Evolutionary conservation across 2,797 vertebrate species (phyloP), one percentile per base, ranked within the genome.

Genomic region (Phaenicophaeus curvirostris): DNA sequence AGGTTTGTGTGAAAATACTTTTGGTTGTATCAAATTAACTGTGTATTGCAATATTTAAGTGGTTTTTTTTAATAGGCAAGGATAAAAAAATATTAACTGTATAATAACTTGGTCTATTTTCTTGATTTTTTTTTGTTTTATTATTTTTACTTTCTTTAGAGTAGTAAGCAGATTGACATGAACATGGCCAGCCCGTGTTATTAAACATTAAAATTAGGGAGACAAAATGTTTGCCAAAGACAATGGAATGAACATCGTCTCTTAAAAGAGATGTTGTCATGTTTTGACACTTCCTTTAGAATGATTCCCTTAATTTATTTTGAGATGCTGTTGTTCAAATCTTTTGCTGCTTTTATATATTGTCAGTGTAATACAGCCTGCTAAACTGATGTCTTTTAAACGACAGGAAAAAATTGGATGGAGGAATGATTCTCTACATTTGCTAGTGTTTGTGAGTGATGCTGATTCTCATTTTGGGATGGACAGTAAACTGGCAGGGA

Each of bases 401-500:
- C 90, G 31, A 55, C 66, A 99, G 99, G 99, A 99, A 96, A 99
- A 98, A 96, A 99, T 99, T 39, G 99, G 99, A 79, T 99, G 99
- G 99, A 98, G 99, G 94, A 99, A 99, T 13, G 98, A 99, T 72
- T 99, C 99, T 7, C 98, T 99, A 93, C 99, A 99, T 93, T 96
- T 99, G 97, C 94, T 99, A 97, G 99, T 99, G 95, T 99, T 99
- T 95, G 99, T 98, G 94, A 99, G 98, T 41, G 99, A 99, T 13
- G 99, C 98, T 0, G 99, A 99, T 98, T 99, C 99, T 41, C 99
- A 99, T 96, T 98, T 99, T 89, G 99, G 99, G 81, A 99, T 99
- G 99, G 99, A 99, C 97, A 99, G 99, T 93, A 99, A 99, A 97
- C 97, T 99, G 97, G 98, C 99, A 5, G 99, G 99, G 77, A 99